Conservation (phyloP, 2,797 vertebrate genomes). For the Knipowitschia caucasica region DNA sequence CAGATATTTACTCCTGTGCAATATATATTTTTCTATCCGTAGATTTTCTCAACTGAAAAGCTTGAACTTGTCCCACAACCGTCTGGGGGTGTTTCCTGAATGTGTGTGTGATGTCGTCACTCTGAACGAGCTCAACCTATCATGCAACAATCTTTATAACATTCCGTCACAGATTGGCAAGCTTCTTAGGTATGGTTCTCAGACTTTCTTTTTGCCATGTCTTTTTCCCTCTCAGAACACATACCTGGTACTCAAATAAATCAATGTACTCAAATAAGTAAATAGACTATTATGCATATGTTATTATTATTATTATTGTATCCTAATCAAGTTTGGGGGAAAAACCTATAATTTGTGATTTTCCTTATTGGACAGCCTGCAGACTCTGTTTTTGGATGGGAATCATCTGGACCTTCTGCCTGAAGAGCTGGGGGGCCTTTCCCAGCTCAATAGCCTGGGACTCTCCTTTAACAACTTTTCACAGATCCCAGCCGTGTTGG, state of each 20-base stretch:
- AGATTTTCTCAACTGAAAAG: slow-evolving; percentile 95
- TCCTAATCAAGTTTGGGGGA: too few species aligned
- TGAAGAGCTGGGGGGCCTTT: slow-evolving; percentile 84
- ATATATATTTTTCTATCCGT: slow-evolving; percentile 18
- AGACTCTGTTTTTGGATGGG: slow-evolving; percentile 91
- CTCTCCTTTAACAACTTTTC: slow-evolving; percentile 92
- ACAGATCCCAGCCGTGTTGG: slow-evolving; percentile 83
- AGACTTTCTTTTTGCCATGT: background rate
- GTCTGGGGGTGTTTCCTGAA: slow-evolving; percentile 87
- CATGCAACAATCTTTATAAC: slow-evolving; percentile 85
- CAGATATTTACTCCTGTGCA: background rate
- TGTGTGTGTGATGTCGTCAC: slow-evolving; percentile 88
- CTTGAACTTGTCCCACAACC: slow-evolving; percentile 94
- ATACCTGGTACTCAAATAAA: too few species aligned
- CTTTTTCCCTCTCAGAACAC: too few species aligned
- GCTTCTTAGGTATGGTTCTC: slow-evolving; percentile 80
- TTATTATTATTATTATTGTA: too few species aligned
- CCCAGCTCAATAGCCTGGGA: slow-evolving; percentile 86
- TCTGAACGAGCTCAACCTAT: slow-evolving; percentile 90
- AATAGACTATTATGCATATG: too few species aligned
- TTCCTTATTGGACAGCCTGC: slow-evolving; percentile 75
- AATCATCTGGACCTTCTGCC: slow-evolving; percentile 87
- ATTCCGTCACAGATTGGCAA: slow-evolving; percentile 83
- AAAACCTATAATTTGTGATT: background rate
- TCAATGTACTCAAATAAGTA: too few species aligned